Evolutionary conservation across 2,888 invertebrate species (phyloP), one percentile per base, ranked within the genome.

Genomic region (Teleogryllus oceanicus): DNA sequence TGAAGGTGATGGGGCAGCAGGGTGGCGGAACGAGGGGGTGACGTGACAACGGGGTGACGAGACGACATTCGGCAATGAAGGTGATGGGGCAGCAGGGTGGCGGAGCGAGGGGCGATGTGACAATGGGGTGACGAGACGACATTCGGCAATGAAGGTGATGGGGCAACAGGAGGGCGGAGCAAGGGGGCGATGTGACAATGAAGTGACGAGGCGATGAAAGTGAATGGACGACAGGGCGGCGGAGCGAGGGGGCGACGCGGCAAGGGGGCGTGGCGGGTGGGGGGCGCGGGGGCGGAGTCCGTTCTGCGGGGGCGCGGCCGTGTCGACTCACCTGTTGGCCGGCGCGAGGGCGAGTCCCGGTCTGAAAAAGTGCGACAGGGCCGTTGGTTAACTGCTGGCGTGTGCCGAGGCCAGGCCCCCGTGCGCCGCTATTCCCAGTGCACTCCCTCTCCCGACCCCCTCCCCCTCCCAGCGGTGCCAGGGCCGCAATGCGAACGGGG

Each of bases 101-200:
- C 8, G 37, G 37, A 8, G 37, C 37, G 37, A 37, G 37, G 8
- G 24, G 24, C 24, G 24, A 24, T 24, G 2, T 24, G 24, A 2
- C 24, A 24, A 24, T 24, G 24, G 24, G 2, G 24, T 24, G 24
- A 24, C 24, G 24, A 24, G 93, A 92, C 84, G 92, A 92, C 89
- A 94, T 93, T 75, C 92, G 91, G 87, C 94, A 94, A 88, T 94
- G 87, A 86, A 92, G 91, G 80, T 93, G 94, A 88, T 94, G 94
- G 86, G 92, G 91, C 91, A 94, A 94, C 93, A 91, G 90, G 91
- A 93, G 24, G 12, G 8, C 11, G 10, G 49, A 75, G 62, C 78
- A 74, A 21, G 62, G 24, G 0, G 18, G 51, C 24, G 24, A 3
- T 12, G 37, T 18, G 24, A 8, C 18, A n/a, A 24, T 24, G 24